Percentiles rank a stretch among this genome's conserved stretches.
Evolutionary conservation across 2,113 vertebrate species (phyloP).

Genomic region (Bombycilla garrulus): DNA sequence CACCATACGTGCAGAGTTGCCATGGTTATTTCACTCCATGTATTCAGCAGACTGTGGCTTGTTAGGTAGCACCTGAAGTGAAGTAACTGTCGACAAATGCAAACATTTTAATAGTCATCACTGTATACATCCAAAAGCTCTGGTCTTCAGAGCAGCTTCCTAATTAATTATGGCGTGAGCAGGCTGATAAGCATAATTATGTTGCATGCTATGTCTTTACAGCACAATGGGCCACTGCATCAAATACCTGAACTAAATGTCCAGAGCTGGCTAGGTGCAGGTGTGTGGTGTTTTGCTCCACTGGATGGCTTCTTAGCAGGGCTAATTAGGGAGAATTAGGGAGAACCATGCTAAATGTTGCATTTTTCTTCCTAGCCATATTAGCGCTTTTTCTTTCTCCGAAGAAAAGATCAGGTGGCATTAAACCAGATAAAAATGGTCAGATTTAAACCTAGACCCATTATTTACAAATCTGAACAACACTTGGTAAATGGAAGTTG

Average conservation of each 20-base stretch:
- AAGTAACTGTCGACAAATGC: background rate
- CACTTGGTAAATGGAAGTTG: background rate
- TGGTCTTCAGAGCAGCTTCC: background rate
- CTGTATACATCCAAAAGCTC: background rate
- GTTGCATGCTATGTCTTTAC: background rate
- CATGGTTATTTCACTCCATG: slow-evolving; percentile 1
- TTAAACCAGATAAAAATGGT: background rate
- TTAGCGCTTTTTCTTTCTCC: background rate
- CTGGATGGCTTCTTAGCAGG: background rate
- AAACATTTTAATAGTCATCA: background rate
- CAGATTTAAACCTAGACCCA: background rate
- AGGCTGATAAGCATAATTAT: background rate
- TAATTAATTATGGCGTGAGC: background rate
- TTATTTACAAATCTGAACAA: background rate
- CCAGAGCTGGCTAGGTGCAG: background rate
- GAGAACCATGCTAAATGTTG: background rate
- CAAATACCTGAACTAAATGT: background rate
- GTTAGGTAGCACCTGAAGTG: background rate
- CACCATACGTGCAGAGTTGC: background rate
- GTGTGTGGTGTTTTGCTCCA: background rate
- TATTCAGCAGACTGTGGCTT: background rate
- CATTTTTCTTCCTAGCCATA: background rate
- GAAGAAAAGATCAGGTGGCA: background rate
- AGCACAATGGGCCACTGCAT: background rate
- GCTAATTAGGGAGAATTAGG: background rate